Conservation (phyloP, 2,888 invertebrate species). For the Sialis fuliginosa region DNA sequence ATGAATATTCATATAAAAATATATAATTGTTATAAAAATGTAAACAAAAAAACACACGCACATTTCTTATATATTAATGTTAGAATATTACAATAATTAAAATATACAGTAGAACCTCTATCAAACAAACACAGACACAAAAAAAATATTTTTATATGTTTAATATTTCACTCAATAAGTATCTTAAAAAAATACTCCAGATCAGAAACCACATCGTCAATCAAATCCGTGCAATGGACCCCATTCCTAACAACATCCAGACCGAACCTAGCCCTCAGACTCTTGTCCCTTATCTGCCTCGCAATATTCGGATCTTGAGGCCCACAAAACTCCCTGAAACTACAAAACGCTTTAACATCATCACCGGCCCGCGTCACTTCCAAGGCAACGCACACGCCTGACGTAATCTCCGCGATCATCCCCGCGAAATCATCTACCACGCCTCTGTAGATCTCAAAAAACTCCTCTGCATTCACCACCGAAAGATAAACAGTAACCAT, state of each 20-base stretch:
- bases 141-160: too few species aligned
- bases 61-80: too few species aligned
- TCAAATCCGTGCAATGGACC: slow-evolving; percentile 83
- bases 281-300: slow-evolving; percentile 62
- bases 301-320: slow-evolving; percentile 87
- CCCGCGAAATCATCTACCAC: slow-evolving; percentile 60
- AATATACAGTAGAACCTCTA: too few species aligned
- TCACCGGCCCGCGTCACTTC: slow-evolving; percentile 55
- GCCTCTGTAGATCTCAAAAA: slow-evolving; percentile 84
- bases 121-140: too few species aligned
- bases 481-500: slow-evolving; percentile 65
- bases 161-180: background rate
- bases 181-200: slow-evolving; percentile 27
- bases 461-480: slow-evolving; percentile 72
- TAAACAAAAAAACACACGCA: too few species aligned
- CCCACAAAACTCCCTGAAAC: slow-evolving; percentile 71
- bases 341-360: slow-evolving; percentile 38
- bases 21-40: too few species aligned
- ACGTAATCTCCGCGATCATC: slow-evolving; percentile 68
- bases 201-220: slow-evolving; percentile 73
- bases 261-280: slow-evolving; percentile 72
- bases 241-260: slow-evolving; percentile 70
- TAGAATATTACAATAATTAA: too few species aligned
- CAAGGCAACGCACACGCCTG: slow-evolving; percentile 72
- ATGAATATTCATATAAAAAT: too few species aligned